Evolutionary conservation across 2,113 vertebrate species (phyloP).

Genomic region (Poeciliopsis prolifica): DNA sequence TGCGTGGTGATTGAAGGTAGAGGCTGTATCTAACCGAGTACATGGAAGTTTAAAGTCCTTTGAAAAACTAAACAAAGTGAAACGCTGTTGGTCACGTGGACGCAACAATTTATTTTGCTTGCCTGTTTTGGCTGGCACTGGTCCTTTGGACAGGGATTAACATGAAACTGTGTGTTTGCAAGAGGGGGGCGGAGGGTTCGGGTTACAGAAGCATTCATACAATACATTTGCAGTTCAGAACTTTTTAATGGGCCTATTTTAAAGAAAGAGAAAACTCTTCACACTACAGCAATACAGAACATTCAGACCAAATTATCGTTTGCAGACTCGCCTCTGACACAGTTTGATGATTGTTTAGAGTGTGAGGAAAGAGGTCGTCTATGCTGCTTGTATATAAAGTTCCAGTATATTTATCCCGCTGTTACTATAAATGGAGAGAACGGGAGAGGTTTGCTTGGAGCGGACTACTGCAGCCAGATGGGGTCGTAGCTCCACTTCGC

Average conservation of each 20-base stretch:
- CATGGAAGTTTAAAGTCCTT: constrained; percentile 68
- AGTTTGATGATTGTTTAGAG: not conserved
- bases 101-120: not conserved
- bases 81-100: constrained; percentile 20
- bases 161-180: not conserved
- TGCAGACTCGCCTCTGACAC: not conserved
- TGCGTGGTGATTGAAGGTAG: constrained; percentile 57
- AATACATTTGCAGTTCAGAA: not conserved
- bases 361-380: constrained; percentile 32
- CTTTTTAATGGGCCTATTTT: not conserved
- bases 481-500: not conserved
- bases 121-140: not conserved
- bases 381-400: constrained; percentile 70
- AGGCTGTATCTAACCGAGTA: constrained; percentile 57
- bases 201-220: too few relatives aligned
- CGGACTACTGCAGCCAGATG: constrained; percentile 58
- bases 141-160: not conserved
- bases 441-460: constrained; percentile 72
- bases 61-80: constrained; percentile 28
- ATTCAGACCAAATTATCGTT: not conserved
- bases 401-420: constrained; percentile 78
- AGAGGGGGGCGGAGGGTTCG: too few relatives aligned
- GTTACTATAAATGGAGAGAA: constrained; percentile 88
- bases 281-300: not conserved
- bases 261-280: too few relatives aligned